Conservation (phyloP, 2,888 invertebrate genomes). For the Diaperis boleti region DNA sequence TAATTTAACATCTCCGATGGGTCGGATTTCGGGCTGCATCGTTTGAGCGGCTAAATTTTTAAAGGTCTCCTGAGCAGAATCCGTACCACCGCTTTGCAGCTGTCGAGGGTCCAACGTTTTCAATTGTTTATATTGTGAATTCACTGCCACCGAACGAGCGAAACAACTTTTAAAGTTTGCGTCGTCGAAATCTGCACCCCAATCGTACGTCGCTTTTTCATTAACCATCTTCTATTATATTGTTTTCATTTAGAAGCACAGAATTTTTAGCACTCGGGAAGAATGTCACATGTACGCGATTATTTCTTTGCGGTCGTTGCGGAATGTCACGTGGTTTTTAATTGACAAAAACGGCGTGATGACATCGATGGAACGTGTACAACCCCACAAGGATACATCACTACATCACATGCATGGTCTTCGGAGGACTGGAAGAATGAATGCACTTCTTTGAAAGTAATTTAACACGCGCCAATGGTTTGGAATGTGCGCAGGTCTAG, state of each 20-base stretch:
- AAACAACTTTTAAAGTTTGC: conserved; percentile 63
- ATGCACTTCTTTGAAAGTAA: conserved; percentile 46
- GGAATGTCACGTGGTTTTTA: not conserved
- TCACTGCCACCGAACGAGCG: conserved; percentile 63
- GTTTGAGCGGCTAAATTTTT: conserved; percentile 19
- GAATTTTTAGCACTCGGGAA: not conserved
- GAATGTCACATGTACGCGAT: not conserved
- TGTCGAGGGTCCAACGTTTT: conserved; percentile 46
- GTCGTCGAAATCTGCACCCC: conserved; percentile 57
- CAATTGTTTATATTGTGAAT: conserved; percentile 59
- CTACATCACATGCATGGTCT: conserved; percentile 5
- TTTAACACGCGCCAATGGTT: conserved; percentile 52
- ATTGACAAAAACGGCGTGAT: not conserved
- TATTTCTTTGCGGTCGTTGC: not conserved
- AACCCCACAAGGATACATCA: conserved; percentile 4
- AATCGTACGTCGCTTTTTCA: conserved; percentile 54
- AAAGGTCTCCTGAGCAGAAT: conserved; percentile 22
- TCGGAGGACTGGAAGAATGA: conserved; percentile 20
- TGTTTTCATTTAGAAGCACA: conserved; percentile 8
- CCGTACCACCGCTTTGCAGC: conserved; percentile 40
- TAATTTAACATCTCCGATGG: conserved; percentile 45
- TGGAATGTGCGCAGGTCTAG: conserved; percentile 43
- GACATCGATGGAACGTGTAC: not conserved
- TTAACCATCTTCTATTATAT: conserved; percentile 51
- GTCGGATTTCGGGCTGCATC: conserved; percentile 4